Base-by-base conservation (phyloP, 2,797 vertebrate genomes). In the Takifugu rubripes region DNA sequence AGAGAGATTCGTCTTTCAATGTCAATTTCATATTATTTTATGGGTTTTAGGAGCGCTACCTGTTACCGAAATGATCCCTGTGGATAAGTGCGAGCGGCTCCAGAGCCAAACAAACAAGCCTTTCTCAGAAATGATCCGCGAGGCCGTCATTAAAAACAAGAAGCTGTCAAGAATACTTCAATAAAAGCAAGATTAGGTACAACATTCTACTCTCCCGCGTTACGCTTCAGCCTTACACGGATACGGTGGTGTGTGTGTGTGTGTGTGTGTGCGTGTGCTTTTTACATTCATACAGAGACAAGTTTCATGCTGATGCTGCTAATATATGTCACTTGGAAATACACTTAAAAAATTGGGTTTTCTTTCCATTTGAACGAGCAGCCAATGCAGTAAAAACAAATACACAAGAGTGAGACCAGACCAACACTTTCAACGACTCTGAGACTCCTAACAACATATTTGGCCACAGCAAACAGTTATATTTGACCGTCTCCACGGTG, bases 1-100 rank as follows among this genome's bases (percentile, higher is more conserved):
- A 91, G 92, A 96, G 93, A 94, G 90, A 94, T 95, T 94, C 93
- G 94, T 95, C 93, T 93, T 93, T 94, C 92, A 92, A 90, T 93
- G 96, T 97, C 94, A 90, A 95, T 96, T 95, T 92, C 80, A 86
- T 88, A 87, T 90, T 74, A 70, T 58, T 24, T 65, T 56, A 56
- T 36, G 68, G 48, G 45, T 75, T 92, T 92, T 91, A 87, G 92
- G 92, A 92, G 92, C 91, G 79, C 89, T 85, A 92, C 90, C 90
- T 92, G 90, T 93, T 94, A 91, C 89, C 89, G 88, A 85, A 60
- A 40, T 81, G 84, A 90, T 92, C 80, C 72, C 69, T 10, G 73
- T 17, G 55, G 78, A 77, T 56, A 51, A 55, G n/a, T 9, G 12
- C 24, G 47, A 21, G 72, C 25, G 64, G 58, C 50, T 68, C 29